Conservation (phyloP, 2,797 vertebrate species). For the Chelonia mydas region DNA sequence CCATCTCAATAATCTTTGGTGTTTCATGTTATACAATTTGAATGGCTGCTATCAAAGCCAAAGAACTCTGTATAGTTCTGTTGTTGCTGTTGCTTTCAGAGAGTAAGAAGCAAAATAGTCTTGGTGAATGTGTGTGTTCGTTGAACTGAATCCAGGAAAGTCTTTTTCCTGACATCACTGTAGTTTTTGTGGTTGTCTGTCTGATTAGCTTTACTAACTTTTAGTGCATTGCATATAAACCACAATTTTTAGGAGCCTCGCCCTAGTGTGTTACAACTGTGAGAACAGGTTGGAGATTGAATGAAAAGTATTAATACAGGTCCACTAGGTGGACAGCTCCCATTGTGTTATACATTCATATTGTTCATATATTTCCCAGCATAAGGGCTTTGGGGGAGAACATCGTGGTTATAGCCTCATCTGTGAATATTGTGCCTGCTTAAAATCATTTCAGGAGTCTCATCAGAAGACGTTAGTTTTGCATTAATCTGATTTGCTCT, state of each 20-base stretch:
- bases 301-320: background rate
- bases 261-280: background rate
- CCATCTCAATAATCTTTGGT: background rate
- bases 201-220: background rate
- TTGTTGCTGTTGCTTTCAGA: background rate
- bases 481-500: background rate
- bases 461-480: background rate
- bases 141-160: background rate
- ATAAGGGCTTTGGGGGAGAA: background rate
- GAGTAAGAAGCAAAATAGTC: background rate
- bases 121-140: background rate
- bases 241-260: background rate
- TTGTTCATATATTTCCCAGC: background rate
- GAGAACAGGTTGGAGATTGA: background rate
- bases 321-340: background rate
- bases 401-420: background rate
- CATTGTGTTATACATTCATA: background rate
- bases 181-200: background rate
- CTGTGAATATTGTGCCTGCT: background rate
- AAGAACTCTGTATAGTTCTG: background rate
- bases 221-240: background rate
- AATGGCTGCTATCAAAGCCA: background rate
- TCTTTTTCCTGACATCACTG: background rate
- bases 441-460: background rate
- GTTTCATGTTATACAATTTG: background rate